phyloP scores from a whole-genome alignment of 2,888 invertebrate species.

The Hyles lineata region DNA sequence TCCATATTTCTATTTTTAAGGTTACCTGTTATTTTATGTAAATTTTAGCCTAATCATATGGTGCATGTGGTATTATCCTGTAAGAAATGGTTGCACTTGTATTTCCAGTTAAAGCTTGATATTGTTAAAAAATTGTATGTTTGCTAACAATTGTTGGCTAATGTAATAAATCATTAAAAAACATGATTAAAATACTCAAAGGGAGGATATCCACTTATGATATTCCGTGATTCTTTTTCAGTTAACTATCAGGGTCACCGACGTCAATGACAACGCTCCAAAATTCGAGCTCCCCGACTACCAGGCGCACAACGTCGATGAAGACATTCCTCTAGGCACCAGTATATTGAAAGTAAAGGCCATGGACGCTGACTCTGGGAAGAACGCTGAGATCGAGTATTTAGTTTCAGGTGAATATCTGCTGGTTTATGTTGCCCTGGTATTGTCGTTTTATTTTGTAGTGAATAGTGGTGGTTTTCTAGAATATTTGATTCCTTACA shows the following conservation, averaged over 20 bases:
- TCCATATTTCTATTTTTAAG: too few species aligned
- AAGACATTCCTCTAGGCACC: conserved; percentile 96
- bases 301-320: conserved; percentile 97
- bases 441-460: neutral
- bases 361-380: conserved; percentile 97
- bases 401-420: conserved; percentile 86
- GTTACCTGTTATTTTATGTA: too few species aligned
- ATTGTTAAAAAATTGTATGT: too few species aligned
- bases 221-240: conserved; percentile 69
- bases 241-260: conserved; percentile 96
- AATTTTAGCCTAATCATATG: too few species aligned
- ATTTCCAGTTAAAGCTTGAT: too few species aligned
- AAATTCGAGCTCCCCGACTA: conserved; percentile 98
- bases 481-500: too few species aligned
- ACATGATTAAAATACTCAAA: too few species aligned
- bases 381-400: conserved; percentile 97
- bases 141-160: too few species aligned
- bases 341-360: conserved; percentile 97
- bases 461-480: too few species aligned
- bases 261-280: conserved; percentile 98
- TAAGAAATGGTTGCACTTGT: too few species aligned
- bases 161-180: too few species aligned
- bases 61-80: too few species aligned
- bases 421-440: neutral
- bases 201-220: neutral